These are phyloP conservation scores for Priocnemis perturbator DNA, from an alignment of 2,888 invertebrate genomes.

Conservation along the genomic window DNA sequence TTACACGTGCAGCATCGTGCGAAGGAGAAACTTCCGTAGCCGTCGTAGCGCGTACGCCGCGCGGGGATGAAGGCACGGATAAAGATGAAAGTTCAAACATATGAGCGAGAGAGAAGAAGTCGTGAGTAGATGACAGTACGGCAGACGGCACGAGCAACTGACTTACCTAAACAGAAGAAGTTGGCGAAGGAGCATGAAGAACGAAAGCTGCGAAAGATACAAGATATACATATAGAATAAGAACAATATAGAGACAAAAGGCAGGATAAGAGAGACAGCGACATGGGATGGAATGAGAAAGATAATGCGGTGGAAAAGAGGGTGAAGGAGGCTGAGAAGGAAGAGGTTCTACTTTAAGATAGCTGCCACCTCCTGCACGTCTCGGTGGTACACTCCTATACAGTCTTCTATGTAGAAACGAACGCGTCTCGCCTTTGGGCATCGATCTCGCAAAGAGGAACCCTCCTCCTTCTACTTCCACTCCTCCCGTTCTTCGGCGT, in stretches of 20 bases:
- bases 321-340: constrained; percentile 30
- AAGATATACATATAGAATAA: no score
- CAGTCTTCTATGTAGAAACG: constrained; percentile 24
- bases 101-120: background rate
- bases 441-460: constrained; percentile 57
- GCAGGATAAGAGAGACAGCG: background rate
- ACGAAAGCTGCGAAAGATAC: no score
- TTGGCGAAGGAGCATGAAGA: no score
- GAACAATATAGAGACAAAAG: background rate
- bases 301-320: constrained; percentile 13
- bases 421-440: constrained; percentile 60
- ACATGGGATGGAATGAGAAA: background rate
- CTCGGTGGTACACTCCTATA: constrained; percentile 2
- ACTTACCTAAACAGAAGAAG: no score
- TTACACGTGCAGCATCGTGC: no score
- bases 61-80: background rate
- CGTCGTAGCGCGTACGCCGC: no score
- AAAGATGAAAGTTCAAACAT: background rate
- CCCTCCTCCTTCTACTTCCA: constrained; percentile 49
- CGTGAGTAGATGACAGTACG: no score
- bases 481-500: constrained; percentile 35
- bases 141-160: no score
- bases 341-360: constrained; percentile 30
- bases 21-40: no score
- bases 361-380: constrained; percentile 33